Conservation (phyloP, 2,888 invertebrate species). For the Colletes collaris region DNA sequence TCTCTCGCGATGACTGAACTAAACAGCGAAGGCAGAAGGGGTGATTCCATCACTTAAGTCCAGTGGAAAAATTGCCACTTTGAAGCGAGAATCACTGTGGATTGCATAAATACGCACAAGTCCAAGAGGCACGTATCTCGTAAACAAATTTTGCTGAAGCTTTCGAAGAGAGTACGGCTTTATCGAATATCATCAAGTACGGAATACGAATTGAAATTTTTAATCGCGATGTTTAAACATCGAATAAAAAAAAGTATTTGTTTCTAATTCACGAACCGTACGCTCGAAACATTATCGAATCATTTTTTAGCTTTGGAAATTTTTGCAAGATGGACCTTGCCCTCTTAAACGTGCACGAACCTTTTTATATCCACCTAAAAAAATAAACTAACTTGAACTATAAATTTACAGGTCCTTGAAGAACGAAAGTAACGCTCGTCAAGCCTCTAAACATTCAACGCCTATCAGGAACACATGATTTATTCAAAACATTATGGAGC, state of each 20-base stretch:
- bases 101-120: slow-evolving; percentile 5
- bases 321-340: background rate
- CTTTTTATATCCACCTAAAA: background rate
- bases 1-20: too few species aligned
- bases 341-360: background rate
- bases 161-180: background rate
- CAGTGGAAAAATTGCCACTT: too few species aligned
- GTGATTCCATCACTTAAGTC: too few species aligned
- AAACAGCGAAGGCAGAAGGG: too few species aligned
- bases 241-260: too few species aligned
- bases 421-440: slow-evolving; percentile 20
- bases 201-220: too few species aligned
- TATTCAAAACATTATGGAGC: slow-evolving; percentile 30
- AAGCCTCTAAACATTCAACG: slow-evolving; percentile 12
- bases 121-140: background rate
- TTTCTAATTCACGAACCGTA: too few species aligned
- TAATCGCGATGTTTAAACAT: too few species aligned
- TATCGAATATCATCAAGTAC: too few species aligned
- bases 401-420: slow-evolving; percentile 17
- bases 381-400: background rate
- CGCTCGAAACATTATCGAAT: too few species aligned
- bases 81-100: too few species aligned
- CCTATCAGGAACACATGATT: slow-evolving; percentile 23
- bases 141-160: slow-evolving; percentile 5
- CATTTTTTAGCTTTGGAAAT: too few species aligned